Evolutionary conservation across 2,113 vertebrate genomes (phyloP), one percentile per base, ranked within the genome.

Genomic region (Otis tarda): DNA sequence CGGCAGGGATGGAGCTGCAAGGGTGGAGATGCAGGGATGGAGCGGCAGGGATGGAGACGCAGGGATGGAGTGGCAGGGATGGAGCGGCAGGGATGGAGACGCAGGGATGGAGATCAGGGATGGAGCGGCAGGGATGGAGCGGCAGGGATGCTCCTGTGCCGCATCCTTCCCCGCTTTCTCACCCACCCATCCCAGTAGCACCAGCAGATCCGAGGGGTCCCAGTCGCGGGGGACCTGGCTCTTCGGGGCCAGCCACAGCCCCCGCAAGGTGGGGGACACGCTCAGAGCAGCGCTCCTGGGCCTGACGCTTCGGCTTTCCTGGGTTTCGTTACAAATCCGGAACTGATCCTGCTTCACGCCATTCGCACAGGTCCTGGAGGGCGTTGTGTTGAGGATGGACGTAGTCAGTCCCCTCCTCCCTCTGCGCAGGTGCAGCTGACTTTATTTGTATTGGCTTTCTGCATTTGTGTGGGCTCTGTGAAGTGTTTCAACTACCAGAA

Each of bases 191-290:
- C 49, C 81, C 3, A 6, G 47, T 23, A 23, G 23, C 31, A 37
- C n/a, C 0, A 1, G 4, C 6, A 18, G 33, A 27, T 19, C 3
- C 1, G 10, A 30, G 9, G n/a, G 2, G 4, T 70, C 52, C 23
- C 0, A 1, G 41, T 11, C 30, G 10, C 15, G 10, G 27, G 19
- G 6, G 4, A 50, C 24, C 49, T 49, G 60, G 21, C 56, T 41
- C 33, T 52, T 21, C 33, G 30, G 43, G 45, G 5, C 21, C n/a
- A 56, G 41, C 23, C 14, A 1, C n/a, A 21, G 67, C n/a, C 60
- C 77, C 0, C 0, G 28, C 1, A 20, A 39, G 31, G 16, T 0
- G 1, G 41, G 15, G 20, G 13, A 22, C 33, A 19, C 30, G 0
- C 12, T 70, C 21, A 37, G 43, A 49, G 73, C 61, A 33, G 24